Base-by-base conservation (phyloP, 2,797 vertebrate species). In the Aratinga solstitialis region DNA sequence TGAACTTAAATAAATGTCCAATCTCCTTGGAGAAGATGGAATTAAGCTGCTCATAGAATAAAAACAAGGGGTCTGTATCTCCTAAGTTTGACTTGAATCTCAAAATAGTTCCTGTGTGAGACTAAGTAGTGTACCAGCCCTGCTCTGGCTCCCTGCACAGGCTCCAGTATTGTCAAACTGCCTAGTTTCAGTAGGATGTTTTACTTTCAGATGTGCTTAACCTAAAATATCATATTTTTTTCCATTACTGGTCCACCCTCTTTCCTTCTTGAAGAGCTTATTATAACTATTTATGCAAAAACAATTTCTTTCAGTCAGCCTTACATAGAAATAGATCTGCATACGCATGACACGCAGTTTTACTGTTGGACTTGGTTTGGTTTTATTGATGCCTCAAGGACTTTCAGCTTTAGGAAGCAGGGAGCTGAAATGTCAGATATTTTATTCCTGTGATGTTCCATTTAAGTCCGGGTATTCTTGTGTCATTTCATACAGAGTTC, bases 331-430 rank as follows among this genome's bases (percentile, higher is more conserved):
- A 61, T 11, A 84, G 81, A 83, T 77, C 67, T 87, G 45, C 56
- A 34, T 48, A 93, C 0, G 2, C 34, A 76, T 10, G 56, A 67
- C 85, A 88, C 1, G 18, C 17, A 20, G 45, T 95, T 94, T 77
- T 85, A 76, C 79, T 63, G 65, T 38, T 66, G 22, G 86, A 88
- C 56, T 92, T 14, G 4, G 47, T 90, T 97, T 94, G 61, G 66
- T 78, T 91, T 97, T 90, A 93, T 72, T 87, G 89, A 87, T 84
- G 95, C 80, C 83, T 94, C 56, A 77, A 91, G 74, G 85, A 87
- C 53, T 82, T 93, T 48, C 27, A 82, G 53, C 45, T 93, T 92
- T 63, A 87, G 93, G 84, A 80, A 85, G 45, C 34, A 76, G 47
- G 42, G 75, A 93, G 84, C 17, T 53, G 78, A 94, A 95, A 96